Conservation (phyloP, 37 sponge, comb jelly and placozoan species). For the Theonella swinhoei region DNA sequence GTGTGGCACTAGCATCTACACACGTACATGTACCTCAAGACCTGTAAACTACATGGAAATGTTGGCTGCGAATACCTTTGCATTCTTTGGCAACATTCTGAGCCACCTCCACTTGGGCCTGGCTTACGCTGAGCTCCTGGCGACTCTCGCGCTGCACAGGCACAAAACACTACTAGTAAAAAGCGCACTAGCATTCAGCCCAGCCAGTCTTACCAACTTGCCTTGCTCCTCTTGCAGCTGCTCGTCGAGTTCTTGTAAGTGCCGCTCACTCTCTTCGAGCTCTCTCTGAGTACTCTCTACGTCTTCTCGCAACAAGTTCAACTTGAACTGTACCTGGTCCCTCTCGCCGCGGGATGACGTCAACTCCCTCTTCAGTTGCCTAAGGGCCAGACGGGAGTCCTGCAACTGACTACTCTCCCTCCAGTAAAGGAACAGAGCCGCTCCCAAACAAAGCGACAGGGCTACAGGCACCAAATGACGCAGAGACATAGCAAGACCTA, state of each 20-base stretch:
- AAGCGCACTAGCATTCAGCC: no score
- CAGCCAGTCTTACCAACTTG: no score
- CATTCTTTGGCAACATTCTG: not conserved
- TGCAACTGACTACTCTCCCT: not conserved
- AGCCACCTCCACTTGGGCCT: not conserved
- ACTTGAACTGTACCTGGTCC: not conserved
- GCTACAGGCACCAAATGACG: not conserved
- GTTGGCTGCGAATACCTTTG: not conserved
- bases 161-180: no score
- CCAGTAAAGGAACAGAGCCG: conserved; percentile 29
- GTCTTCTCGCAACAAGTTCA: conserved; percentile 3
- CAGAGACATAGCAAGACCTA: no score
- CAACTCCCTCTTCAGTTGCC: not conserved
- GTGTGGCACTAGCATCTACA: not conserved
- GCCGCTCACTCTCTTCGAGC: not conserved
- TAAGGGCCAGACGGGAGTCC: not conserved
- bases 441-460: conserved; percentile 2
- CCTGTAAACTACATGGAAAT: no score
- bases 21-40: no score
- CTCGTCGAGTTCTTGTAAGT: not conserved
- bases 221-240: not conserved
- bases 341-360: not conserved
- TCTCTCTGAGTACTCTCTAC: not conserved
- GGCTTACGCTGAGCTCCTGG: not conserved
- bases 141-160: not conserved